Percentiles rank a stretch among this genome's conserved stretches.
phyloP scores from a whole-genome alignment of 2,113 vertebrate species.

The Prietella phreatophila region DNA sequence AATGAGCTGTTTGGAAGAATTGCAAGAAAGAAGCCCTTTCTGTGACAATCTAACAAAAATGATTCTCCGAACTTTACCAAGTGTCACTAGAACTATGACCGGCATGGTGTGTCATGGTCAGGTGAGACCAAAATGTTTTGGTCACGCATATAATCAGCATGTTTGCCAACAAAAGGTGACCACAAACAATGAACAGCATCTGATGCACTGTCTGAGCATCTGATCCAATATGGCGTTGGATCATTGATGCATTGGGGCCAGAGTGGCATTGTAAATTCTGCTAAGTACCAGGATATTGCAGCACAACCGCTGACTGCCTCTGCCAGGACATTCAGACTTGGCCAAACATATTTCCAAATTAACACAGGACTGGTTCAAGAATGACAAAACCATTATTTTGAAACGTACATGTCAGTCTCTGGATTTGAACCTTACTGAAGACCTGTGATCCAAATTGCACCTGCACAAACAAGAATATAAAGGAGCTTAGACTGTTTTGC shows the following conservation, averaged over 20 bases:
- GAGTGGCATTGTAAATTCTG: not conserved
- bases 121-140: not conserved
- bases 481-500: not conserved
- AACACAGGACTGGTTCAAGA: not conserved
- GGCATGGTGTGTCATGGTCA: not conserved
- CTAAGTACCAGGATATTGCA: not conserved
- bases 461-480: not conserved
- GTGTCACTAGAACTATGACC: not conserved
- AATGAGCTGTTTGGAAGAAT: not conserved
- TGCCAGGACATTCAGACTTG: not conserved
- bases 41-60: not conserved
- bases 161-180: not conserved
- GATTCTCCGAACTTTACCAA: not conserved
- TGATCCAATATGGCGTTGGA: not conserved
- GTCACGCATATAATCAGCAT: not conserved
- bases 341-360: not conserved
- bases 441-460: not conserved
- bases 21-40: not conserved
- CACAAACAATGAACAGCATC: not conserved
- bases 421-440: not conserved
- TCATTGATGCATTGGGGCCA: not conserved
- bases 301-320: not conserved
- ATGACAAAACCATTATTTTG: not conserved
- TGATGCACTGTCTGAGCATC: not conserved
- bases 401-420: not conserved